A percentile compares a stretch with the other conserved stretches of the same genome.
These are phyloP conservation scores for Dryomyza anilis DNA, from an alignment of 2,888 invertebrate species.

Conservation along the genomic window DNA sequence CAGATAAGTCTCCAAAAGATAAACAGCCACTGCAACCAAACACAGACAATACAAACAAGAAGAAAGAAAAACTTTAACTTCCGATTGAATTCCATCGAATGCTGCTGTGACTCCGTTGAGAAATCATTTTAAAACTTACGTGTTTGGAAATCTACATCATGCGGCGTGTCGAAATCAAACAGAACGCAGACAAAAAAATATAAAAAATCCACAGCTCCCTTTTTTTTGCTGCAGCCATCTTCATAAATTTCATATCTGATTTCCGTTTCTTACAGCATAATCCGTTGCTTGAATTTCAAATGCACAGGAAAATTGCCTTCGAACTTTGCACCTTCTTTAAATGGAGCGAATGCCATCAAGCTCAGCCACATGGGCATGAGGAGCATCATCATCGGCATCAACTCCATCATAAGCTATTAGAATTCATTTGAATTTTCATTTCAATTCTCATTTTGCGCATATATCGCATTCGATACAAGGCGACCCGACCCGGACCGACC, in stretches of 20 bases:
- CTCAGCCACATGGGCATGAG: neutral
- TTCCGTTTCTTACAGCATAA: slow-evolving; percentile 12
- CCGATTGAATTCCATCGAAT: slow-evolving; percentile 6
- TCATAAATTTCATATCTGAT: slow-evolving; percentile 22
- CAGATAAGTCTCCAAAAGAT: neutral
- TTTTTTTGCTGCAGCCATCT: neutral
- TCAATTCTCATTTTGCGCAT: slow-evolving; percentile 3
- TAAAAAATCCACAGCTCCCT: neutral
- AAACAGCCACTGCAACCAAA: neutral
- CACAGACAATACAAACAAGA: too few species aligned
- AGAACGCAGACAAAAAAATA: neutral
- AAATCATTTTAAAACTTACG: slow-evolving; percentile 4
- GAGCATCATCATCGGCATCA: neutral
- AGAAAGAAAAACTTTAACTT: neutral
- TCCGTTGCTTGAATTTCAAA: slow-evolving; percentile 9
- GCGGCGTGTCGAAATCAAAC: neutral
- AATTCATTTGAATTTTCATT: slow-evolving; percentile 12
- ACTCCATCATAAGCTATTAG: slow-evolving; percentile 5
- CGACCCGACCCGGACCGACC: neutral
- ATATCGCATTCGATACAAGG: neutral
- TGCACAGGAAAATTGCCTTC: neutral
- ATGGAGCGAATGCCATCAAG: neutral
- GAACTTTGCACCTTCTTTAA: slow-evolving; percentile 10
- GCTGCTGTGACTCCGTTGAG: neutral
- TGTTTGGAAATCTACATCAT: slow-evolving; percentile 13